Percentiles rank a stretch among this genome's conserved stretches.
These are phyloP conservation scores for Lamellibrachia satsuma DNA, from an alignment of 2,888 invertebrate species.

Conservation along the genomic window DNA sequence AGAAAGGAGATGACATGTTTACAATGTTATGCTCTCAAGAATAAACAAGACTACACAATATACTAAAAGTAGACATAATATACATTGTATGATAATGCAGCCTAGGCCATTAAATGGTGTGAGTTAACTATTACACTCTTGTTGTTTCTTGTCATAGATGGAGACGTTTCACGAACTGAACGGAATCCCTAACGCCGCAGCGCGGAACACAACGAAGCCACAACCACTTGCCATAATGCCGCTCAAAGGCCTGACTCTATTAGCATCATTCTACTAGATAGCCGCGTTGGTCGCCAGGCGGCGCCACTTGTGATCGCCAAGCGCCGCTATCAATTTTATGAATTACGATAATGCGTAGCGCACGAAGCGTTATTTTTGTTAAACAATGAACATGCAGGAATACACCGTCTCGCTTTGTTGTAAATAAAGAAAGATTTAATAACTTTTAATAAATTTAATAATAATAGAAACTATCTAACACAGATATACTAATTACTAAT, in stretches of 20 bases:
- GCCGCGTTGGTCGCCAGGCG: not conserved
- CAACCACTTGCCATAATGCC: not conserved
- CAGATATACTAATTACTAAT: not conserved
- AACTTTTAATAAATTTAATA: not conserved
- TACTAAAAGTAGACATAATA: too few relatives aligned
- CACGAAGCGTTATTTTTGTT: not conserved
- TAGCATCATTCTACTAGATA: not conserved
- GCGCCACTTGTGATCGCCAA: not conserved
- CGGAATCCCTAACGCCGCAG: not conserved
- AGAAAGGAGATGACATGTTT: too few relatives aligned
- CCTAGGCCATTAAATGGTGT: not conserved
- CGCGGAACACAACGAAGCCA: not conserved
- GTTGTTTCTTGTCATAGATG: not conserved
- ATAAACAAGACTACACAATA: too few relatives aligned
- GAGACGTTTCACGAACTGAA: not conserved
- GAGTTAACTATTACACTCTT: not conserved
- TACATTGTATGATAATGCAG: not conserved
- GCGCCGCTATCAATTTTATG: not conserved
- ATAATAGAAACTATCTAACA: not conserved
- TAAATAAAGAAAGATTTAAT: not conserved
- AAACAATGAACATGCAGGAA: not conserved
- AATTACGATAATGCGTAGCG: not conserved
- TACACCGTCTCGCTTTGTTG: not conserved
- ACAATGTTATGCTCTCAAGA: too few relatives aligned
- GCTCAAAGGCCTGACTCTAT: not conserved